Base-by-base conservation (phyloP, 2,113 vertebrate species). In the Agelaius tricolor region DNA sequence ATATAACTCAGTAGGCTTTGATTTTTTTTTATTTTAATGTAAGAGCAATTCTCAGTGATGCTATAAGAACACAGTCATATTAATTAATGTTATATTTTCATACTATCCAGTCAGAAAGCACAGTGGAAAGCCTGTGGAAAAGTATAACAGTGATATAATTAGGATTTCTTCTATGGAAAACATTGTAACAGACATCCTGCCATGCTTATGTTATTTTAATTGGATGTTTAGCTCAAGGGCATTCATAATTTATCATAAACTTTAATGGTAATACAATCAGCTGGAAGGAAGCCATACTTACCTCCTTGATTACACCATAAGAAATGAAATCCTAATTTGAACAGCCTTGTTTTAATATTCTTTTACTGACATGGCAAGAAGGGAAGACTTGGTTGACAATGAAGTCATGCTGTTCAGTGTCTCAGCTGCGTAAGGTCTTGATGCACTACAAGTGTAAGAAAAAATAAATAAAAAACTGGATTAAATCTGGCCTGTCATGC, bases 131-230 rank as follows among this genome's bases (percentile, higher is more conserved):
- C 59, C 62, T 87, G 67, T 94, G 75, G 73, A 95, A 91, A 96
- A 92, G 23, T 86, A 93, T 94, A 93, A 91, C 59, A 54, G 81
- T n/a, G 54, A 83, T 87, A 90, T 97, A 97, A 97, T 97, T 96
- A 93, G 44, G 63, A 91, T 80, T 94, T 94, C 51, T 91, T 94
- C 81, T 89, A 93, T 92, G 87, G 94, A 97, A 97, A 97, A 92
- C 90, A 93, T 83, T 91, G 10, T 97, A 96, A 95, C 85, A 97
- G 97, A 97, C 73, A 93, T 91, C 83, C 76, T 97, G 43, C 93
- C 74, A 87, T 95, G 95, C 94, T 97, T 97, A 95, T 96, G 93
- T 95, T 98, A 92, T 96, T 97, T 97, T 98, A 97, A 97, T 98
- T 98, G 94, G 89, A 62, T 97, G 54, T 95, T 96, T 97, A 97